Conservation (phyloP, 2,888 invertebrate genomes). For the Cremastinae sp. region DNA sequence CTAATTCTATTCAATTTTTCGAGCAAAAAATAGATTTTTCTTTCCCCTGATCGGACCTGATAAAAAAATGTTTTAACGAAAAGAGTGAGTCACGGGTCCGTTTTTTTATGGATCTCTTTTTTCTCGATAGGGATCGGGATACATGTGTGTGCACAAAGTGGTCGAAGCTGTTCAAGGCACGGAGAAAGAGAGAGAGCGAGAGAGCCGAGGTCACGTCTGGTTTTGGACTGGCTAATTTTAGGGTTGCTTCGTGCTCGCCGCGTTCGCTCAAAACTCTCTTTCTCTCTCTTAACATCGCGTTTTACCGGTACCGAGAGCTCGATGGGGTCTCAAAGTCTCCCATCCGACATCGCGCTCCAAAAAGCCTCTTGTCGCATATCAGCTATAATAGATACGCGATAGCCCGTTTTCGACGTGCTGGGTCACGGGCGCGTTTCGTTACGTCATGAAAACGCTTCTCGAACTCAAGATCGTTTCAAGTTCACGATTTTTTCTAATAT, state of each 20-base stretch:
- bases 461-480: too few species aligned
- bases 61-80: too few species aligned
- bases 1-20: too few species aligned
- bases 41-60: too few species aligned
- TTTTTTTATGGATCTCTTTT: too few species aligned
- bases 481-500: too few species aligned
- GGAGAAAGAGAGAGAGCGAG: too few species aligned
- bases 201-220: conserved; percentile 56
- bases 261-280: conserved; percentile 27
- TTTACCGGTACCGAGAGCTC: too few species aligned
- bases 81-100: too few species aligned
- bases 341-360: conserved; percentile 13
- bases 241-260: conserved; percentile 39
- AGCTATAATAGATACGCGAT: conserved; percentile 1
- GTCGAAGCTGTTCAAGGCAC: too few species aligned
- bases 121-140: conserved; percentile 1
- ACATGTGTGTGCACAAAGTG: conserved; percentile 6
- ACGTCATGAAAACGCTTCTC: conserved; percentile 19
- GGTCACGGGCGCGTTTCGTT: conserved; percentile 53
- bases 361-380: conserved; percentile 3
- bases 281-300: conserved; percentile 29
- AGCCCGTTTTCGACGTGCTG: conserved; percentile 6
- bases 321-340: conserved; percentile 39
- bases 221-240: conserved; percentile 59
- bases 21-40: too few species aligned